A percentile compares a stretch with the other conserved stretches of the same genome.
Conservation (phyloP, 2,797 vertebrate species). For the Silurus lanzhouensis region DNA sequence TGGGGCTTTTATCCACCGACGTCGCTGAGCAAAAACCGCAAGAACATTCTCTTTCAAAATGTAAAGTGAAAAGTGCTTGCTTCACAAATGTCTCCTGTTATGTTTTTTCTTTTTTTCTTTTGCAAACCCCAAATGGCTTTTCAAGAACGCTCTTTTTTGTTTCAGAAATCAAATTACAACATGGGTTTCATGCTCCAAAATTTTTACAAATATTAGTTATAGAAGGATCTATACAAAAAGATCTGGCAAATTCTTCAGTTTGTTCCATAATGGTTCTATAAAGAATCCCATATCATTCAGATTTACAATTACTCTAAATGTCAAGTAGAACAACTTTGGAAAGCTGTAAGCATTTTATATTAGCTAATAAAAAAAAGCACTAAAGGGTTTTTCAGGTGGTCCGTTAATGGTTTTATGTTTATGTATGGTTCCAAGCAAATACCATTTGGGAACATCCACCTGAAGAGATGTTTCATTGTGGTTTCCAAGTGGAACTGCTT, state of each 20-base stretch:
- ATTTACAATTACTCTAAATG: neutral
- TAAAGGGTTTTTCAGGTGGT: neutral
- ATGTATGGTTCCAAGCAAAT: neutral
- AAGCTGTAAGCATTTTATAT: neutral
- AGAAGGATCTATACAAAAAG: neutral
- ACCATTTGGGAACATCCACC: too few species aligned
- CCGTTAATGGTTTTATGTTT: neutral
- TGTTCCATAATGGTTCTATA: neutral
- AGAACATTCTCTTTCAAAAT: constrained; percentile 32
- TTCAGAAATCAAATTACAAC: neutral
- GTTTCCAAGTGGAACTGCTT: neutral
- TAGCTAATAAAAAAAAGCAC: neutral
- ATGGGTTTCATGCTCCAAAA: neutral
- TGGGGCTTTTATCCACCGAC: neutral
- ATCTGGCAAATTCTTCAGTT: neutral
- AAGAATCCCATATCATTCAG: neutral
- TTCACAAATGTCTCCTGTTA: constrained; percentile 20
- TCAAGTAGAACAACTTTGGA: neutral
- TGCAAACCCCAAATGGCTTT: neutral
- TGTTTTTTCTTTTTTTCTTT: neutral
- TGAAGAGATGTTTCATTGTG: neutral
- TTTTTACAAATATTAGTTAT: neutral
- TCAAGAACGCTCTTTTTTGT: neutral
- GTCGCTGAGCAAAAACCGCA: neutral
- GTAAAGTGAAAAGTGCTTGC: neutral